Percentiles rank a stretch among this genome's conserved stretches.
Evolutionary conservation across 2,888 invertebrate genomes (phyloP).

Genomic region (Pogonocherus hispidulus): DNA sequence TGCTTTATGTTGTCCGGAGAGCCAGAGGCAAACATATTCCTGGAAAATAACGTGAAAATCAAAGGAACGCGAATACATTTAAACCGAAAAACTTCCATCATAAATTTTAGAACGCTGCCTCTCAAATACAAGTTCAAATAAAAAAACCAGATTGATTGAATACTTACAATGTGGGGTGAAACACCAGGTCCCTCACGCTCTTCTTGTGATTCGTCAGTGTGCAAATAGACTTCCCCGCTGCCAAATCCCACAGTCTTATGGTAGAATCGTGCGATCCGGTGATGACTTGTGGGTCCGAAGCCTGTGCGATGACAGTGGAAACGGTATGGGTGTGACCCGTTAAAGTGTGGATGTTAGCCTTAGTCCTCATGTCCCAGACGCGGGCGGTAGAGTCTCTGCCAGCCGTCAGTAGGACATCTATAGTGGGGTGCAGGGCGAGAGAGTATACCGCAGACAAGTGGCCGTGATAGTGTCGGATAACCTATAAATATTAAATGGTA

Average conservation of each 20-base stretch:
- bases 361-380: constrained; percentile 99
- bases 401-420: constrained; percentile 94
- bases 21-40: constrained; percentile 96
- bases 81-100: no score
- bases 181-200: constrained; percentile 84
- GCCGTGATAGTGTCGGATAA: constrained; percentile 98
- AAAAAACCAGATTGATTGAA: no score
- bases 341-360: constrained; percentile 97
- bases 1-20: constrained; percentile 99
- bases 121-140: no score
- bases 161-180: constrained; percentile 80
- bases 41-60: constrained; percentile 60
- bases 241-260: constrained; percentile 96
- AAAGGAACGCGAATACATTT: no score
- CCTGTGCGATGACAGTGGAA: constrained; percentile 93
- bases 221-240: constrained; percentile 93
- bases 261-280: constrained; percentile 98
- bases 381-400: constrained; percentile 97
- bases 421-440: constrained; percentile 92
- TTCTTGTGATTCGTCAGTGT: constrained; percentile 99
- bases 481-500: no score
- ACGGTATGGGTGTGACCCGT: constrained; percentile 98
- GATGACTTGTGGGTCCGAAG: constrained; percentile 91
- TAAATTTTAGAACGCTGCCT: no score
- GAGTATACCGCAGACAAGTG: constrained; percentile 97